Conservation (phyloP, 2,888 invertebrate species). For the Entomobrya proxima region DNA sequence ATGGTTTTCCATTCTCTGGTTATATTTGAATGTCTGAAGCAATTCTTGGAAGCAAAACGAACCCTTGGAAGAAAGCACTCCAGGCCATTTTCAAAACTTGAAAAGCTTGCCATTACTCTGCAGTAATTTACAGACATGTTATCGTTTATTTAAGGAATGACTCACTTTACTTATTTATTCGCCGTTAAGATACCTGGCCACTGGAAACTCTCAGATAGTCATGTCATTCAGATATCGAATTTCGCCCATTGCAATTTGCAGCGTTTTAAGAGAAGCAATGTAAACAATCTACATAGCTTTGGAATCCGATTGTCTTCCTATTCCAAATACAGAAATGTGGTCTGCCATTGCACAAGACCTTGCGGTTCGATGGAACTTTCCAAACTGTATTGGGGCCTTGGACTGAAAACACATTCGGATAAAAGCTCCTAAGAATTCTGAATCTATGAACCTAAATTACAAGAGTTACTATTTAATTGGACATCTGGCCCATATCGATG, state of each 20-base stretch:
- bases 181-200: neutral
- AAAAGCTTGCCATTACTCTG: neutral
- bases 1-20: too few relatives aligned
- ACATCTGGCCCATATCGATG: conserved; percentile 33
- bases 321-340: neutral
- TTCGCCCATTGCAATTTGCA: conserved; percentile 4
- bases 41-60: neutral
- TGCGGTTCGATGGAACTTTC: conserved; percentile 58
- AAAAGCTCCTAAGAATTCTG: neutral
- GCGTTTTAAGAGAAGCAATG: conserved; percentile 29
- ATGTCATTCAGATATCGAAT: conserved; percentile 20
- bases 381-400: conserved; percentile 45
- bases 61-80: neutral
- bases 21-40: neutral
- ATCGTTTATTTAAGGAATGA: neutral
- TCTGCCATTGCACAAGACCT: neutral
- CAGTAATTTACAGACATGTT: neutral
- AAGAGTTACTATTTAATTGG: conserved; percentile 53
- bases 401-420: conserved; percentile 60
- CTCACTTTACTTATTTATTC: neutral
- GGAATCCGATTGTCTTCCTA: neutral
- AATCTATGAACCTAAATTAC: conserved; percentile 50
- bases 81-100: neutral
- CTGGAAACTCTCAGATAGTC: neutral
- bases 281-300: conserved; percentile 15